Conservation (phyloP, 2,888 invertebrate species). For the Lasioglossum morio region DNA sequence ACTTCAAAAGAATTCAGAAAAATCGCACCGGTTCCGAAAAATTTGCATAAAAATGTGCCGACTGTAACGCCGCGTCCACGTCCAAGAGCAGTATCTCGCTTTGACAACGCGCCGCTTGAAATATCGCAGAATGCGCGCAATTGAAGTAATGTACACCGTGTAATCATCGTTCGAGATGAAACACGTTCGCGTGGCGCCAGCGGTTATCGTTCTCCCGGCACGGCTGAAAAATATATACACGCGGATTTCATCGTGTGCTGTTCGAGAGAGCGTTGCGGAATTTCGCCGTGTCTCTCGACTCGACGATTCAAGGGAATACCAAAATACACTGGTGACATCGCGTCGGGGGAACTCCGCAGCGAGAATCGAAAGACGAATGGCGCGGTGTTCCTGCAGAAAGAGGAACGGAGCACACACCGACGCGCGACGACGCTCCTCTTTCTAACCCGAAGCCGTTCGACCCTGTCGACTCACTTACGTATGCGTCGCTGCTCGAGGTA, state of each 20-base stretch:
- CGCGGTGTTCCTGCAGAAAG: conserved; percentile 43
- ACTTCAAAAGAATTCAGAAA: background rate
- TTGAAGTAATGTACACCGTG: background rate
- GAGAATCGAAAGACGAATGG: conserved; percentile 52
- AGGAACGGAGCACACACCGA: background rate
- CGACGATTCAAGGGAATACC: conserved; percentile 15
- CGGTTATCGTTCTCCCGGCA: background rate
- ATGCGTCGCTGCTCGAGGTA: conserved; percentile 60
- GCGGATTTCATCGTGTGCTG: background rate
- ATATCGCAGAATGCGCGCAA: background rate
- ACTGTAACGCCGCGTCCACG: no score
- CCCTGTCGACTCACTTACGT: conserved; percentile 55
- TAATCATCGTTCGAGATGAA: background rate
- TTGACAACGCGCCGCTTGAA: background rate
- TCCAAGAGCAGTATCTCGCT: background rate
- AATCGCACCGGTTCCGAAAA: no score
- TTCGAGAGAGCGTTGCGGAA: background rate
- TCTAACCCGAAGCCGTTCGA: background rate
- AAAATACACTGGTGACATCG: conserved; percentile 22
- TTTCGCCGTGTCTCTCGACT: conserved; percentile 5
- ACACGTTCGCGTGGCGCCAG: background rate
- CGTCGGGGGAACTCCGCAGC: conserved; percentile 3
- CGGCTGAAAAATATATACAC: background rate
- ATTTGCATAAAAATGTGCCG: no score
- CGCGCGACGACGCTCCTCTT: background rate